phyloP scores from a whole-genome alignment of 2,797 vertebrate genomes.

The Sebastes trivittatus region DNA sequence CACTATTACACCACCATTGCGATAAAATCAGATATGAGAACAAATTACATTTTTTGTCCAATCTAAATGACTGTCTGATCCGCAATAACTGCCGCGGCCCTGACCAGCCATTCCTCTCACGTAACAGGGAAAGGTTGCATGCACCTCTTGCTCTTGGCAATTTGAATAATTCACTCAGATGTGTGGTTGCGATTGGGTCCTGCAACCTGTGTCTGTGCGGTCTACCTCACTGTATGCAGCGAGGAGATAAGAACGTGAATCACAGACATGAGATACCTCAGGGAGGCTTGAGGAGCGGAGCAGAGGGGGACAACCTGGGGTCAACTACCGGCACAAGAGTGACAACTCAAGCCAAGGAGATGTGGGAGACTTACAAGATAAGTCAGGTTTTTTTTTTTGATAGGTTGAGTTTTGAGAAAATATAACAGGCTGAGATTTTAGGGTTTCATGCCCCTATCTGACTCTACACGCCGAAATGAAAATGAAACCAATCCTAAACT shows the following conservation, averaged over 20 bases:
- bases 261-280: slow-evolving; percentile 60
- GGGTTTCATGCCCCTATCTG: slow-evolving; percentile 17
- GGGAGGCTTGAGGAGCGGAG: slow-evolving; percentile 54
- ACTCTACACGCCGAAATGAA: slow-evolving; percentile 32
- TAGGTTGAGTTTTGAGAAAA: slow-evolving; percentile 45
- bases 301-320: slow-evolving; percentile 46
- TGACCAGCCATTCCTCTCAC: slow-evolving; percentile 50
- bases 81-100: slow-evolving; percentile 15
- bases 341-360: slow-evolving; percentile 64
- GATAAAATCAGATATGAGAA: slow-evolving; percentile 66
- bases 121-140: slow-evolving; percentile 43
- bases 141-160: slow-evolving; percentile 67
- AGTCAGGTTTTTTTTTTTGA: slow-evolving; percentile 40
- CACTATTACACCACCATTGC: slow-evolving; percentile 41
- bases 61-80: slow-evolving; percentile 48
- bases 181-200: slow-evolving; percentile 64
- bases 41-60: slow-evolving; percentile 59
- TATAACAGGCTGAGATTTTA: slow-evolving; percentile 46
- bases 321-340: slow-evolving; percentile 62
- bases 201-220: slow-evolving; percentile 63
- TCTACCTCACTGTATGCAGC: slow-evolving; percentile 62
- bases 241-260: slow-evolving; percentile 74
- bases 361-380: slow-evolving; percentile 58
- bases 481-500: slow-evolving; percentile 34
- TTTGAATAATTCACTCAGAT: slow-evolving; percentile 81